A percentile compares a stretch with the other conserved stretches of the same genome.
These are phyloP conservation scores for Ceuthmochares aereus DNA, from an alignment of 2,113 vertebrate genomes.

Conservation along the genomic window DNA sequence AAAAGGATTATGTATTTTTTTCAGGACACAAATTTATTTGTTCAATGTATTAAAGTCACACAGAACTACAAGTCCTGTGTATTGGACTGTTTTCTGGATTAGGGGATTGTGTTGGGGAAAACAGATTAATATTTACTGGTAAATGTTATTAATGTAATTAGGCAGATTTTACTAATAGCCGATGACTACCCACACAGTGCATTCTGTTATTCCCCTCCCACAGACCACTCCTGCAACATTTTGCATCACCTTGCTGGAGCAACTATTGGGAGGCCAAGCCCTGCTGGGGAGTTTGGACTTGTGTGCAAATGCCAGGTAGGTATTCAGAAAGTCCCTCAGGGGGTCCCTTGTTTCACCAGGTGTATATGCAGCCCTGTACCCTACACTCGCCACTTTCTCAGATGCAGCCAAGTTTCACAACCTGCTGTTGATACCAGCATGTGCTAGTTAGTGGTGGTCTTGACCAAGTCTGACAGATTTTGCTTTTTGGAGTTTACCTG, in stretches of 20 bases:
- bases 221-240: neutral
- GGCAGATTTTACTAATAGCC: neutral
- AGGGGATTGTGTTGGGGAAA: fast-evolving
- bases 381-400: neutral
- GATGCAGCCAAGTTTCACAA: neutral
- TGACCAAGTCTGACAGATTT: neutral
- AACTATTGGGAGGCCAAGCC: neutral
- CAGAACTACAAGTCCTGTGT: neutral
- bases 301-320: neutral
- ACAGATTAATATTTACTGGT: neutral
- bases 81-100: neutral
- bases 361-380: neutral
- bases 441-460: neutral
- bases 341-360: neutral
- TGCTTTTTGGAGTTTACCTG: neutral
- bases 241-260: fast-evolving
- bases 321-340: neutral
- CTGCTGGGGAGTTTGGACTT: fast-evolving
- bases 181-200: neutral
- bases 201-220: neutral
- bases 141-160: neutral
- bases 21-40: neutral
- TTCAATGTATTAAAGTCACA: neutral
- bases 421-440: neutral
- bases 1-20: neutral